Evolutionary conservation across 2,113 vertebrate genomes (phyloP).

Genomic region (Poeciliopsis occidentalis): DNA sequence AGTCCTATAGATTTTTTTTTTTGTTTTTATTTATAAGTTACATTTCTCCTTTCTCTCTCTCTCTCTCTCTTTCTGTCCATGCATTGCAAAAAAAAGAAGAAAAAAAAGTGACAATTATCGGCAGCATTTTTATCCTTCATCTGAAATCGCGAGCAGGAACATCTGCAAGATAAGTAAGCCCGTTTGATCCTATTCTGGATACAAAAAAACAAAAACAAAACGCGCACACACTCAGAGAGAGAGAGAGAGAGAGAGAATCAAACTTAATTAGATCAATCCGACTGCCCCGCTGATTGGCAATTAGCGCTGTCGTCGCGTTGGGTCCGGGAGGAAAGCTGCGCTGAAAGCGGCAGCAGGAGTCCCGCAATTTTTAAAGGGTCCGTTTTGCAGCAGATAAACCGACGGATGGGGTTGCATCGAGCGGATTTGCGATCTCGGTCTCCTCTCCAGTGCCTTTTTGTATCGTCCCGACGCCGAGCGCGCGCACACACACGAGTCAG

Average conservation of each 20-base stretch:
- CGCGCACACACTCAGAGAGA: conserved; percentile 3
- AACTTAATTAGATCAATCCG: conserved; percentile 72
- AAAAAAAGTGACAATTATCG: conserved; percentile 10
- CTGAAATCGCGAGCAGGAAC: conserved; percentile 31
- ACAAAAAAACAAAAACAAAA: no score
- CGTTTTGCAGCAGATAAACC: conserved; percentile 8
- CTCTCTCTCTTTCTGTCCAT: background rate
- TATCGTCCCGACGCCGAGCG: conserved; percentile 55
- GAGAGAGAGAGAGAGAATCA: no score
- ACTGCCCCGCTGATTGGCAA: conserved; percentile 53
- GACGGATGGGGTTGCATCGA: conserved; percentile 56
- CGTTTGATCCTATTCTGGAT: conserved; percentile 44
- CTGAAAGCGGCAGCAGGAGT: conserved; percentile 19
- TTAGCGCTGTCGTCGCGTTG: conserved; percentile 13
- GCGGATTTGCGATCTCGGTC: conserved; percentile 66
- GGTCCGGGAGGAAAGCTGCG: conserved; percentile 17
- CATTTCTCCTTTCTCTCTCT: conserved; percentile 48
- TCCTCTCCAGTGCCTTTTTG: conserved; percentile 60
- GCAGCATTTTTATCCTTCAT: conserved; percentile 10
- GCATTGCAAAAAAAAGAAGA: conserved; percentile 8
- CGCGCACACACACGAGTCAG: conserved; percentile 41
- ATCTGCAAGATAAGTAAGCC: conserved; percentile 55
- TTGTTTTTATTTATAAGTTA: background rate
- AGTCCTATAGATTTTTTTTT: conserved; percentile 62
- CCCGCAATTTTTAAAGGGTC: conserved; percentile 4